phyloP scores from a whole-genome alignment of 2,113 vertebrate species.

The Acinonyx jubatus region DNA sequence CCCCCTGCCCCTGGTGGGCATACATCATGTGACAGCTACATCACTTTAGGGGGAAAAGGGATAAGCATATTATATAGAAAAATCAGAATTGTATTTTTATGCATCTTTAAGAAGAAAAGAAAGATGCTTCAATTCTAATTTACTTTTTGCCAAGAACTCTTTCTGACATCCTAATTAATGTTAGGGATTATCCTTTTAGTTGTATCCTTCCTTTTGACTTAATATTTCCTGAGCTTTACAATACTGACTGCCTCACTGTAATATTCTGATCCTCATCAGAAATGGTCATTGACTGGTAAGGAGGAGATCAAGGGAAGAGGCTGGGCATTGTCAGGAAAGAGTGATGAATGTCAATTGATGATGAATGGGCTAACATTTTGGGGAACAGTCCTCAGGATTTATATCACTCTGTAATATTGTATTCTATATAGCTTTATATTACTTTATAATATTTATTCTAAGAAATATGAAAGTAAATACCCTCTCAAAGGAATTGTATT shows the following conservation, averaged over 20 bases:
- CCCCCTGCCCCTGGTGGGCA: not conserved
- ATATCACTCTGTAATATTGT: not conserved
- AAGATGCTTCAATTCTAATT: not conserved
- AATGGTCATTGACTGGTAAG: not conserved
- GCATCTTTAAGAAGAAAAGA: conserved; percentile 3
- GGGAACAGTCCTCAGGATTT: not conserved
- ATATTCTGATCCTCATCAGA: not conserved
- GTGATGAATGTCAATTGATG: not conserved
- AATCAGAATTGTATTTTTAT: not conserved
- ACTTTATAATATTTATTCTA: conserved; percentile 18
- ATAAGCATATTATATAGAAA: not conserved
- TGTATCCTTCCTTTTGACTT: not conserved
- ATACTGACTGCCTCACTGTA: not conserved
- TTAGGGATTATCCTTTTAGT: not conserved
- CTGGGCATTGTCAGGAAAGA: not conserved
- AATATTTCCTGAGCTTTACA: not conserved
- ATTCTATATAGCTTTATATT: not conserved
- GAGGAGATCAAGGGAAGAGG: not conserved
- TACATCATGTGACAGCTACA: not conserved
- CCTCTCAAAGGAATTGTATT: conserved; percentile 3
- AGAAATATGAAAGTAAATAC: not conserved
- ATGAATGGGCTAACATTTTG: conserved; percentile 6
- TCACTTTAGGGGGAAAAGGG: not conserved
- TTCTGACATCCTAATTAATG: conserved; percentile 26
- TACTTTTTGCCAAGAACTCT: conserved; percentile 32